These are phyloP conservation scores for Noctuana brunneofusca DNA, from an alignment of 2,888 invertebrate species.

Conservation along the genomic window DNA sequence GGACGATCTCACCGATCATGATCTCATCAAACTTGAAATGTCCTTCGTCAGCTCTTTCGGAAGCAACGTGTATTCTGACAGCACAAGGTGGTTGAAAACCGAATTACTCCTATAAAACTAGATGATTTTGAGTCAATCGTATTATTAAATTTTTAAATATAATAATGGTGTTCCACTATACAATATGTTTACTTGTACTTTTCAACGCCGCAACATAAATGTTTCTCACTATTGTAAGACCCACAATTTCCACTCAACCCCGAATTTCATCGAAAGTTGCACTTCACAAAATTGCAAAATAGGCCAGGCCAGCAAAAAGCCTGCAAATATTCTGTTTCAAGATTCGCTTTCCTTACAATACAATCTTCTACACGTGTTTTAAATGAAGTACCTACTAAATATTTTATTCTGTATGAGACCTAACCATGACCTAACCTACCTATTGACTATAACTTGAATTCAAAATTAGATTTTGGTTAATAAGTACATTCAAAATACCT, in stretches of 20 bases:
- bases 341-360: background rate
- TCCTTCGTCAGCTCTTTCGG: conserved; percentile 55
- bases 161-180: conserved; percentile 27
- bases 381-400: conserved; percentile 6
- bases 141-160: conserved; percentile 19
- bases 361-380: conserved; percentile 15
- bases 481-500: conserved; percentile 7
- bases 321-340: background rate
- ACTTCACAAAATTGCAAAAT: conserved; percentile 7
- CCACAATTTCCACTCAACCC: conserved; percentile 30
- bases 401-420: conserved; percentile 18
- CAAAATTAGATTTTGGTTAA: conserved; percentile 10
- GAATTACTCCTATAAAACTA: conserved; percentile 63
- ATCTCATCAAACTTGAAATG: background rate
- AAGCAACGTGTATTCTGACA: conserved; percentile 50
- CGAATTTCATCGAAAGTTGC: conserved; percentile 31
- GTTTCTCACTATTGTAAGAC: conserved; percentile 16
- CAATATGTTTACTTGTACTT: conserved; percentile 24
- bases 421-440: too few species aligned
- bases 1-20: background rate
- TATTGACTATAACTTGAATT: conserved; percentile 21
- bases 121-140: conserved; percentile 34
- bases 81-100: conserved; percentile 58
- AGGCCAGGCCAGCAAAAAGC: background rate
- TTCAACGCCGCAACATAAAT: conserved; percentile 1